Evolutionary conservation across 2,797 vertebrate genomes (phyloP).

Genomic region (Petrocephalus sullivani): DNA sequence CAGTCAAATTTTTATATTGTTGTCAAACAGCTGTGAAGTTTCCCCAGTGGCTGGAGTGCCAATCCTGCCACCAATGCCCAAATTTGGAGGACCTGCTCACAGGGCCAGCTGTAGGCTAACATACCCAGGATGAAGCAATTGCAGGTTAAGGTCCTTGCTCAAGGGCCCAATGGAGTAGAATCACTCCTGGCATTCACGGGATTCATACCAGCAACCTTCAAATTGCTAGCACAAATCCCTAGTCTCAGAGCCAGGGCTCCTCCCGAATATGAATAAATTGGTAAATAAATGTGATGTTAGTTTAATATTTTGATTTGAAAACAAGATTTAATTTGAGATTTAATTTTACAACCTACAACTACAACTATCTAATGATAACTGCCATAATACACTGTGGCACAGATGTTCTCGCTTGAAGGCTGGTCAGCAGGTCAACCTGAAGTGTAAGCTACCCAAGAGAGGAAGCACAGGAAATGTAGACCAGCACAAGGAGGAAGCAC

Average conservation of each 20-base stretch:
- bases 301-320: background rate
- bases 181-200: too few relatives aligned
- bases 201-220: too few relatives aligned
- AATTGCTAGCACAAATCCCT: too few relatives aligned
- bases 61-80: too few relatives aligned
- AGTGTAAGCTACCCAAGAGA: background rate
- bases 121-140: too few relatives aligned
- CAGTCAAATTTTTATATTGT: background rate
- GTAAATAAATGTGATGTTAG: background rate
- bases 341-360: background rate
- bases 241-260: too few relatives aligned
- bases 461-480: background rate
- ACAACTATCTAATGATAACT: background rate
- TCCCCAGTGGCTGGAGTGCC: too few relatives aligned
- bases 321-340: too few relatives aligned
- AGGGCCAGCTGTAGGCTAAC: too few relatives aligned
- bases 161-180: too few relatives aligned
- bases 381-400: background rate
- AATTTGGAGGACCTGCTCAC: too few relatives aligned
- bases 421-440: background rate
- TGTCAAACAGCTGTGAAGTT: background rate
- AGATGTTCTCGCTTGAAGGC: background rate
- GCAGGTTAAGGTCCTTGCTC: too few relatives aligned
- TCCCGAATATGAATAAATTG: background rate
- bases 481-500: background rate